Conservation (phyloP, 2,113 vertebrate genomes). For the Pardalotus punctatus region DNA sequence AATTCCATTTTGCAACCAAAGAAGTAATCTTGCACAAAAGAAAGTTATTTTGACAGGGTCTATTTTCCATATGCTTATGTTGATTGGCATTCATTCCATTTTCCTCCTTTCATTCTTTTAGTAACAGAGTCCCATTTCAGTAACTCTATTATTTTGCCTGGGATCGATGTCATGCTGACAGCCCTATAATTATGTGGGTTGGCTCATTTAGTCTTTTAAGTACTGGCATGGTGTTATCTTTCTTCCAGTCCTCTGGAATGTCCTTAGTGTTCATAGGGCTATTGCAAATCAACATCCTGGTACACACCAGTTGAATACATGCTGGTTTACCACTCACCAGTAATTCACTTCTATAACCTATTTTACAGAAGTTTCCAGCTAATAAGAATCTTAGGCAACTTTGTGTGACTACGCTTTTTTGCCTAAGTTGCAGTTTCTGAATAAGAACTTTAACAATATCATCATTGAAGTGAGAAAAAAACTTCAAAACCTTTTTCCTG, state of each 20-base stretch:
- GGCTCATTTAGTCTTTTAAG: background rate
- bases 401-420: background rate
- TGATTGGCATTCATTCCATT: background rate
- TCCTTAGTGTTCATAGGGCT: background rate
- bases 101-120: conserved; percentile 10
- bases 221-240: background rate
- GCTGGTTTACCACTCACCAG: background rate
- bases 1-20: background rate
- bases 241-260: conserved; percentile 7
- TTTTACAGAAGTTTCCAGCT: background rate
- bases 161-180: background rate
- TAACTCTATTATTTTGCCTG: background rate
- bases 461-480: background rate
- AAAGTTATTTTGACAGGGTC: conserved; percentile 26
- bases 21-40: background rate
- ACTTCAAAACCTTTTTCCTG: background rate
- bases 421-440: background rate
- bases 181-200: conserved; percentile 26
- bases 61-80: background rate
- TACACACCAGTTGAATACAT: background rate
- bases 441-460: background rate
- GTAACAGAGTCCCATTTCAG: background rate
- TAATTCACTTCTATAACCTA: background rate
- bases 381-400: background rate
- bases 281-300: background rate